Conservation (phyloP, 64 coral and sea anemone genomes). For the Stichodactyla helianthus region DNA sequence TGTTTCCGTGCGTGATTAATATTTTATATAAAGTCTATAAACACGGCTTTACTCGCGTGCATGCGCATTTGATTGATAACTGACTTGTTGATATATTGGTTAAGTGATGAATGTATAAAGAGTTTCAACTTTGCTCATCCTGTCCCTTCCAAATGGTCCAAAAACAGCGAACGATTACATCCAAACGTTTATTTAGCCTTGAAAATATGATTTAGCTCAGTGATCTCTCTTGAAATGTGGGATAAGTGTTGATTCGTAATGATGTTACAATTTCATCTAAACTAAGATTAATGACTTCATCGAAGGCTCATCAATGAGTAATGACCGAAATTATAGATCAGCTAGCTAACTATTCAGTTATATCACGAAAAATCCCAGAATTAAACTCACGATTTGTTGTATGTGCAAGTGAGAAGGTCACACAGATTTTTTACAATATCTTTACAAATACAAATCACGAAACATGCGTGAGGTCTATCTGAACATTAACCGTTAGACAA, state of each 20-base stretch:
- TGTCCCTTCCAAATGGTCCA: neutral
- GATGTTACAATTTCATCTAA: neutral
- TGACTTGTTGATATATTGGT: constrained; percentile 1
- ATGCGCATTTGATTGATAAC: neutral
- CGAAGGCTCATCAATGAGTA: neutral
- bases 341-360: too few relatives aligned
- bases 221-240: neutral
- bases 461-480: neutral
- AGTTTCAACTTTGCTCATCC: neutral
- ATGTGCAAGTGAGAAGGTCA: too few relatives aligned
- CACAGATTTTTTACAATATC: neutral
- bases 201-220: too few relatives aligned
- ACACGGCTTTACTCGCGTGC: neutral
- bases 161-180: neutral
- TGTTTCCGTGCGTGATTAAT: constrained; percentile 2
- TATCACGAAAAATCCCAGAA: too few relatives aligned
- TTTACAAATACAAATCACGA: neutral
- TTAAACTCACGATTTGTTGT: too few relatives aligned
- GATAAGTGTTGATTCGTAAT: neutral
- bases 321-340: neutral
- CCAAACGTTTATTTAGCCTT: neutral
- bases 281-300: neutral
- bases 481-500: neutral
- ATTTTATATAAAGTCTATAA: neutral
- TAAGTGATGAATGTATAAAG: neutral